phyloP scores from a whole-genome alignment of 1,140 invertebrate genomes.

The Brachionus manjavacas region DNA sequence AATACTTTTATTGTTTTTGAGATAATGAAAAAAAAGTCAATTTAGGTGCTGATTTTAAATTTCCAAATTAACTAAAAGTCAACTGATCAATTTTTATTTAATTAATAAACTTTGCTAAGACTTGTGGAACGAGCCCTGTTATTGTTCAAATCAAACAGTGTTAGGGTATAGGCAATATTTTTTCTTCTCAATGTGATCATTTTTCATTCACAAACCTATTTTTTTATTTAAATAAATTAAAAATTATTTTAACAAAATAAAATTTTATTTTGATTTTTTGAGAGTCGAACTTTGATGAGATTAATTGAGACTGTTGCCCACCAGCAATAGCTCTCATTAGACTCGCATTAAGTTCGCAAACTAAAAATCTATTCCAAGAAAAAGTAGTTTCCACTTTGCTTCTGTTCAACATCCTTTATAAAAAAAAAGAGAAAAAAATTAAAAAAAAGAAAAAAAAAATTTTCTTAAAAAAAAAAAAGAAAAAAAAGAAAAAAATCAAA shows the following conservation, averaged over 20 bases:
- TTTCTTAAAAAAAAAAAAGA: conserved; percentile 53
- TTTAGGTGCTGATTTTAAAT: no score
- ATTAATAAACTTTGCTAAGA: no score
- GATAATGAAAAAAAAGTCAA: no score
- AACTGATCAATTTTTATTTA: no score
- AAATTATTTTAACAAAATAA: not conserved
- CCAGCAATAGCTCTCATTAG: not conserved
- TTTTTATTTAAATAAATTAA: not conserved
- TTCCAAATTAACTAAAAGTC: no score
- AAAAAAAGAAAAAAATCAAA: not conserved
- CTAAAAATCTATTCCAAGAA: conserved; percentile 73
- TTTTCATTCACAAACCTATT: no score
- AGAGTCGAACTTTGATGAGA: not conserved
- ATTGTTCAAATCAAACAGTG: no score
- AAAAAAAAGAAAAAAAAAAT: conserved; percentile 51
- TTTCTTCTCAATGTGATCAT: no score
- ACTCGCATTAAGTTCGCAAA: not conserved
- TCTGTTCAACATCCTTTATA: conserved; percentile 85
- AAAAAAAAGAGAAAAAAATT: conserved; percentile 49
- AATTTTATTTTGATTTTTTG: not conserved
- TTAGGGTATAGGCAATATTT: no score
- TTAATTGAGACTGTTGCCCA: not conserved
- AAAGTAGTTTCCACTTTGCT: conserved; percentile 92
- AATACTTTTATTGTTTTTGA: no score
- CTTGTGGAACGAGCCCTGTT: no score